These are phyloP conservation scores for Sebastes alutus DNA, from an alignment of 2,797 vertebrate genomes.

Conservation along the genomic window DNA sequence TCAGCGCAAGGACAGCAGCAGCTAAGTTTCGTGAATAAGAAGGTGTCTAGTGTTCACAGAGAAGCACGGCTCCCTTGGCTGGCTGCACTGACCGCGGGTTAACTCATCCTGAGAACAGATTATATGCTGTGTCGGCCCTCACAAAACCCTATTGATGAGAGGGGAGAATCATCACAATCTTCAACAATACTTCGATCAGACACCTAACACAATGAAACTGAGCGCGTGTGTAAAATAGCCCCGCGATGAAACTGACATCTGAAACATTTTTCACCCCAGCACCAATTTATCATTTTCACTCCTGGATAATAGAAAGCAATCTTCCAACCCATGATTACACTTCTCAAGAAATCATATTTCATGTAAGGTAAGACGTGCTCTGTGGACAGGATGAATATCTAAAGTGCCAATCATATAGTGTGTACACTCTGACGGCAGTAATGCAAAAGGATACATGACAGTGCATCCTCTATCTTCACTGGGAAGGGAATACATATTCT, in stretches of 20 bases:
- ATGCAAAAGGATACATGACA: slow-evolving; percentile 67
- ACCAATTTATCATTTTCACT: slow-evolving; percentile 79
- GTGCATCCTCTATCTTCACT: slow-evolving; percentile 55
- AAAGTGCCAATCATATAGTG: slow-evolving; percentile 73
- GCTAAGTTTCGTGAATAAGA: slow-evolving; percentile 32
- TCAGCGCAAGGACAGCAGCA: slow-evolving; percentile 42
- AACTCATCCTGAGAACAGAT: slow-evolving; percentile 54
- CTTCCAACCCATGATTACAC: slow-evolving; percentile 76
- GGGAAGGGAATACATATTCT: slow-evolving; percentile 56
- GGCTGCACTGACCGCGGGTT: slow-evolving; percentile 23
- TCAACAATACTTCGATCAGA: slow-evolving; percentile 71
- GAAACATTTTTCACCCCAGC: slow-evolving; percentile 59
- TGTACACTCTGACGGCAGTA: slow-evolving; percentile 68
- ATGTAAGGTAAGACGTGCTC: slow-evolving; percentile 71
- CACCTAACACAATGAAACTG: slow-evolving; percentile 65
- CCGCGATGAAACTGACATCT: slow-evolving; percentile 67
- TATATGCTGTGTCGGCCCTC: slow-evolving; percentile 39
- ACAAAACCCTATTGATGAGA: slow-evolving; percentile 60
- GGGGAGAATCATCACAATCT: slow-evolving; percentile 61
- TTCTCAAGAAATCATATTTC: slow-evolving; percentile 74
- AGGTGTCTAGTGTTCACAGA: slow-evolving; percentile 15
- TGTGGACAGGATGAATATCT: slow-evolving; percentile 68
- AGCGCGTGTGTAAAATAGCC: slow-evolving; percentile 66
- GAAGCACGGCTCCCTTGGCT: slow-evolving; percentile 4
- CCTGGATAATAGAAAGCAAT: slow-evolving; percentile 78